Base-by-base conservation (phyloP, 2,797 vertebrate species). In the Paedocypris micromegethes region DNA sequence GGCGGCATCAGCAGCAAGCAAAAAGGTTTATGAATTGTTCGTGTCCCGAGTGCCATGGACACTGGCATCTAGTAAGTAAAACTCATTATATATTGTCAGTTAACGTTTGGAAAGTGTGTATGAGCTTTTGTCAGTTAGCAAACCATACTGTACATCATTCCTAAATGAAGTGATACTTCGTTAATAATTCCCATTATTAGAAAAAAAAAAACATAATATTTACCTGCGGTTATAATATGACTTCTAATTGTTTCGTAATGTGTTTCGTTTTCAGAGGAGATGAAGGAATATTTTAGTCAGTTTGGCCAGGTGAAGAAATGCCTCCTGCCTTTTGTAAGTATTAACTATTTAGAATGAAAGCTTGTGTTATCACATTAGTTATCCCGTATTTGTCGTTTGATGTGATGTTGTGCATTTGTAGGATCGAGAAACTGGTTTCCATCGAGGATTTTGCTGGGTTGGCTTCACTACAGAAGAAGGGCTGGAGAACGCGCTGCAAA, bases 341-440 rank as follows among this genome's bases (percentile, higher is more conserved):
- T 9, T 2, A 9, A 4, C 5, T 4, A 6, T 9, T 2, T 6
- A n/a, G 39, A 3, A 62, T 23, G 7, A 38, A 44, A 48, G 2
- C 6, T 7, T 5, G 5, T 39, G 1, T 37, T 41, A 38, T 44
- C 9, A 9, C 4, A 9, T 7, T 9, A 9, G 6, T 51, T 3
- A n/a, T n/a, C 9, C 4, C 2, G 6, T 48, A 48, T 5, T 5
- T 7, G 43, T 52, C 38, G 5, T 41, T 43, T 41, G 2, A 49
- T 57, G 48, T 58, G 39, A 40, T 5, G 0, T 41, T 73, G 9
- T 66, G 23, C 1, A 23, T 5, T 72, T 64, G 54, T 83, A 98
- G 96, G 83, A 96, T 77, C 90, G 65, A 87, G 83, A 90, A 1
- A 96, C 93, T 0, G 96, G 96, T 38, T 98, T 98, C 85, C 93